Percentiles rank a stretch among this genome's conserved stretches.
Evolutionary conservation across 2,113 vertebrate species (phyloP).

Genomic region (Zeus faber): DNA sequence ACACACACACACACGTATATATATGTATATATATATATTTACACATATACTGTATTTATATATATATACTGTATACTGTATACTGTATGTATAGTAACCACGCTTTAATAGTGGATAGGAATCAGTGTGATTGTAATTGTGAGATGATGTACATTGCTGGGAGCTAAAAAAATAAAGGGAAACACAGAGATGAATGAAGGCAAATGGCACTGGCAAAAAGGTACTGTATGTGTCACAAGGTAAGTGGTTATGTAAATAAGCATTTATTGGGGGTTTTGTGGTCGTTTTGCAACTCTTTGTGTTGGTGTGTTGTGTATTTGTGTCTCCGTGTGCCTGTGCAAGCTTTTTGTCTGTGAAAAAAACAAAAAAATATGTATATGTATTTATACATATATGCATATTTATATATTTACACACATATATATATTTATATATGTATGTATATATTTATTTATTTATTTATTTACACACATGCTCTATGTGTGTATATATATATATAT

Average conservation of each 20-base stretch:
- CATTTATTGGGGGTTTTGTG: slow-evolving; percentile 46
- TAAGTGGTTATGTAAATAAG: slow-evolving; percentile 70
- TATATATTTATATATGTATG: no score
- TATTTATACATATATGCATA: no score
- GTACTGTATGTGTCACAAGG: slow-evolving; percentile 73
- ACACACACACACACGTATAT: background rate
- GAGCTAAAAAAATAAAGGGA: slow-evolving; percentile 67
- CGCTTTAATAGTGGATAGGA: slow-evolving; percentile 52
- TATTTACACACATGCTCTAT: no score
- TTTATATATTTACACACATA: no score
- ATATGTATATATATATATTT: background rate
- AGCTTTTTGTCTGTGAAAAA: background rate
- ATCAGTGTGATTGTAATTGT: slow-evolving; percentile 72
- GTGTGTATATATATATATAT: no score
- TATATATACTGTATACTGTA: slow-evolving; percentile 51
- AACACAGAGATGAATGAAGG: slow-evolving; percentile 65
- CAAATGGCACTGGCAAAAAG: slow-evolving; percentile 69
- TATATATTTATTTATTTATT: no score
- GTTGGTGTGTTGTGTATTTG: no score
- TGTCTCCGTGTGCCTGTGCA: slow-evolving; percentile 23
- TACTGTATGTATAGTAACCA: slow-evolving; percentile 57
- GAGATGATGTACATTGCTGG: slow-evolving; percentile 67
- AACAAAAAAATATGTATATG: no score
- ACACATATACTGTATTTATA: background rate
- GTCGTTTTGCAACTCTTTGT: slow-evolving; percentile 10